Percentiles rank a stretch among this genome's conserved stretches.
Evolutionary conservation across 2,888 invertebrate genomes (phyloP).

Genomic region (Eretmocerus hayati): DNA sequence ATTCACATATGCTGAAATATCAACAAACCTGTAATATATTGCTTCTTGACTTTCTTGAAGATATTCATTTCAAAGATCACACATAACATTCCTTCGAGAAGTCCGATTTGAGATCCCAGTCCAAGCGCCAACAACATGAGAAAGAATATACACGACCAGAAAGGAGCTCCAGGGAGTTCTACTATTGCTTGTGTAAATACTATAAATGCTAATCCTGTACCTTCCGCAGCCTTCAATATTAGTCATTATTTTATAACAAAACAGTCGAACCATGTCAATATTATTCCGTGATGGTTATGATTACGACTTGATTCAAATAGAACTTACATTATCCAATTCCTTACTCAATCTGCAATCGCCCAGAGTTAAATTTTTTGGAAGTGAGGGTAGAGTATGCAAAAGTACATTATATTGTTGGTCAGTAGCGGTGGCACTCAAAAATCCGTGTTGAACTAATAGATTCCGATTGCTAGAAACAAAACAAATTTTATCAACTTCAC

Average conservation of each 20-base stretch:
- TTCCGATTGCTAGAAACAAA: too few species aligned
- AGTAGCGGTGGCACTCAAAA: too few species aligned
- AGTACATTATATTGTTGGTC: too few species aligned
- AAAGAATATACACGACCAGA: slow-evolving; percentile 95
- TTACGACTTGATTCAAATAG: too few species aligned
- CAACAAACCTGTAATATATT: slow-evolving; percentile 83
- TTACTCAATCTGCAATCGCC: slow-evolving; percentile 64
- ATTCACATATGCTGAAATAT: slow-evolving; percentile 35
- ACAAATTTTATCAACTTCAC: too few species aligned
- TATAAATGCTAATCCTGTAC: slow-evolving; percentile 91
- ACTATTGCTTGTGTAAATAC: slow-evolving; percentile 97
- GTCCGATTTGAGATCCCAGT: slow-evolving; percentile 91
- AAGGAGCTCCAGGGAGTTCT: slow-evolving; percentile 85
- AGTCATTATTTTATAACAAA: too few species aligned
- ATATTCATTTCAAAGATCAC: slow-evolving; percentile 91
- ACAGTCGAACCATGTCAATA: too few species aligned
- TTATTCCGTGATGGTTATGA: too few species aligned
- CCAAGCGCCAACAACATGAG: slow-evolving; percentile 90
- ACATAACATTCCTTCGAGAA: slow-evolving; percentile 92
- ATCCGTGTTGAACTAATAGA: too few species aligned
- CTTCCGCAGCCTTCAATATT: slow-evolving; percentile 89
- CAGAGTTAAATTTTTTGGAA: too few species aligned
- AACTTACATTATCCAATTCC: slow-evolving; percentile 66
- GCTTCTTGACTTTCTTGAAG: slow-evolving; percentile 82
- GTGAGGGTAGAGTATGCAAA: too few species aligned